Conservation (phyloP, 2,888 invertebrate genomes). For the Erebia aethiops region DNA sequence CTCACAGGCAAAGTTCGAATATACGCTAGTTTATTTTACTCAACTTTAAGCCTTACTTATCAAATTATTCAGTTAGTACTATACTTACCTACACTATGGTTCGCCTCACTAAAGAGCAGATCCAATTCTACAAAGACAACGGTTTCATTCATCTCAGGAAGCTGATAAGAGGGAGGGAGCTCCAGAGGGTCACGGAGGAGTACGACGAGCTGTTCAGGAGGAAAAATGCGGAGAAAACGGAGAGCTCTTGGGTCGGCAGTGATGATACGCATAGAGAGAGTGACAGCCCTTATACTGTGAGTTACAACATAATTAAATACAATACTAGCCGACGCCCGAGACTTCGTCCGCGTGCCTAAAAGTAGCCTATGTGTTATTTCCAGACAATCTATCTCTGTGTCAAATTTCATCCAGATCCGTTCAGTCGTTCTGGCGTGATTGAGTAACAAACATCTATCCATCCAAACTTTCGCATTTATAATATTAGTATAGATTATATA, state of each 20-base stretch:
- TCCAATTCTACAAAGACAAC: constrained; percentile 76
- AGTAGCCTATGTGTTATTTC: too few relatives aligned
- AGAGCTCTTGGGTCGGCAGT: constrained; percentile 82
- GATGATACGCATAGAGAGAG: constrained; percentile 58
- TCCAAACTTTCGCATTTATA: too few relatives aligned
- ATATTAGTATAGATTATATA: too few relatives aligned
- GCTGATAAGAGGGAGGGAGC: constrained; percentile 65
- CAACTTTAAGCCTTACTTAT: background rate
- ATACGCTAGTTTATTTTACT: background rate
- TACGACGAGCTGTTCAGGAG: constrained; percentile 79
- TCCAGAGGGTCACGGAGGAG: constrained; percentile 69
- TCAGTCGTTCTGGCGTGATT: too few relatives aligned
- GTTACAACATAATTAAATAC: constrained; percentile 31
- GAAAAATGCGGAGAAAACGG: constrained; percentile 75
- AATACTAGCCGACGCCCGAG: too few relatives aligned
- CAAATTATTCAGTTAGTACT: background rate
- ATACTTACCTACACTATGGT: constrained; percentile 48
- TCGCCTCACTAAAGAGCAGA: constrained; percentile 69
- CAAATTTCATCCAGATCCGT: too few relatives aligned
- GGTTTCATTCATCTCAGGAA: constrained; percentile 79
- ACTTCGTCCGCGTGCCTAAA: too few relatives aligned
- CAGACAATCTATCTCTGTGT: too few relatives aligned
- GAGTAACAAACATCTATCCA: too few relatives aligned
- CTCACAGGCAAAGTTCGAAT: background rate
- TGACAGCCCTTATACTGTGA: constrained; percentile 55